phyloP scores from a whole-genome alignment of 1,140 invertebrate genomes.

The Temnothorax nylanderi region DNA sequence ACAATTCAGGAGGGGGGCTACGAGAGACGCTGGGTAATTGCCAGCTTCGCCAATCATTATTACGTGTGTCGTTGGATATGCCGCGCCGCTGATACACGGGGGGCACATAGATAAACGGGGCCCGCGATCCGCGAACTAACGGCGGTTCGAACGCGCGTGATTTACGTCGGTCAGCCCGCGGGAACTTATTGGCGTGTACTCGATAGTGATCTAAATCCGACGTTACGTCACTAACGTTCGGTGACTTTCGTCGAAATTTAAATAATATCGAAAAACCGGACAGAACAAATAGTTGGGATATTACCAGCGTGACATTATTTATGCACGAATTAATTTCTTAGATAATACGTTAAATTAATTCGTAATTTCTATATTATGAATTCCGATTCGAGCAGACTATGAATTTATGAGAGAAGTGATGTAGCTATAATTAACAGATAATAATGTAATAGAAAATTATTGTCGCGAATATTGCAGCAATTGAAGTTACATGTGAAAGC shows the following conservation, averaged over 20 bases:
- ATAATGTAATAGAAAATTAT: neutral
- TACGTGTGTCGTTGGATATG: slow-evolving; percentile 76
- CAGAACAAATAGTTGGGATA: slow-evolving; percentile 4
- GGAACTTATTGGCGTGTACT: neutral
- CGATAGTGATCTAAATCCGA: slow-evolving; percentile 18
- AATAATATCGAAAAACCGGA: neutral
- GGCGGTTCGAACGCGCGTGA: slow-evolving; percentile 59
- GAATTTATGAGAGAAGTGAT: neutral
- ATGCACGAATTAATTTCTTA: neutral
- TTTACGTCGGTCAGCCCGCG: slow-evolving; percentile 49
- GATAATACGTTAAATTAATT: slow-evolving; percentile 12
- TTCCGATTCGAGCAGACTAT: neutral
- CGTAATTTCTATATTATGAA: neutral
- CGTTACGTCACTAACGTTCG: neutral
- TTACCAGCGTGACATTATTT: neutral
- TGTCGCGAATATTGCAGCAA: neutral
- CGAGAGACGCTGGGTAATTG: slow-evolving; percentile 83
- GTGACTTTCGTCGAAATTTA: neutral
- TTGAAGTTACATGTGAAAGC: neutral
- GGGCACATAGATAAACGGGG: neutral
- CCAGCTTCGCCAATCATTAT: slow-evolving; percentile 82
- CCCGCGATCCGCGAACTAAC: slow-evolving; percentile 63
- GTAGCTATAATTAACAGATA: neutral
- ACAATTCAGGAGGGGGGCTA: slow-evolving; percentile 74
- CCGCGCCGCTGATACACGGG: slow-evolving; percentile 40